A percentile compares a stretch with the other conserved stretches of the same genome.
Evolutionary conservation across 2,797 vertebrate species (phyloP).

Genomic region (Lates japonicus): DNA sequence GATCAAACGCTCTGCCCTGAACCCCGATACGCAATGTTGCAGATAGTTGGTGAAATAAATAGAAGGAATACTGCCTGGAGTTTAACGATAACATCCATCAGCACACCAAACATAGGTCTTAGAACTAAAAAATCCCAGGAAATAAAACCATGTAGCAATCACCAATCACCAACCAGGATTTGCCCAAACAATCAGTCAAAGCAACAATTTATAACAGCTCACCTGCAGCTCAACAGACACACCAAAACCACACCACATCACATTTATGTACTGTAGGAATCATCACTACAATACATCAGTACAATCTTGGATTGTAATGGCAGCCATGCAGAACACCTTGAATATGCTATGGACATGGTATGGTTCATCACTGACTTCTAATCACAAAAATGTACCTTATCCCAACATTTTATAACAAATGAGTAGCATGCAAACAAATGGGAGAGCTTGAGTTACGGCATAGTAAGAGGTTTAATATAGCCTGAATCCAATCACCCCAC

Average conservation of each 20-base stretch:
- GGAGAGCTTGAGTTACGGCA: background rate
- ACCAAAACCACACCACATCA: background rate
- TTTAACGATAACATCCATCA: constrained; percentile 55
- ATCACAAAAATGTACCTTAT: background rate
- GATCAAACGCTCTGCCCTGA: constrained; percentile 69
- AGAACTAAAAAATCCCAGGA: background rate
- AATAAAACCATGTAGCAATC: constrained; percentile 2
- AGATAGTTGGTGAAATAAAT: constrained; percentile 67
- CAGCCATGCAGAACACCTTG: background rate
- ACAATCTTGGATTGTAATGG: background rate
- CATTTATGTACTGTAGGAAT: background rate
- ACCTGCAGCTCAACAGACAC: background rate
- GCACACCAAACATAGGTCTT: constrained; percentile 15
- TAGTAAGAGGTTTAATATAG: too few relatives aligned
- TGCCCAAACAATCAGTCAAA: background rate
- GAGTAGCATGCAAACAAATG: background rate
- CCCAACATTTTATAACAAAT: background rate
- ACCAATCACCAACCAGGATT: background rate
- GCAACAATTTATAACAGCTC: background rate
- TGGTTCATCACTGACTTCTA: background rate
- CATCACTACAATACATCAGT: background rate
- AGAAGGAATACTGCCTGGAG: constrained; percentile 43
- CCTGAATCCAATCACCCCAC: constrained; percentile 30
- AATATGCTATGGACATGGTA: background rate
- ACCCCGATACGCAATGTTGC: constrained; percentile 71